A percentile compares a stretch with the other conserved stretches of the same genome.
Evolutionary conservation across 2,888 invertebrate species (phyloP).

Genomic region (Celastrina argiolus): DNA sequence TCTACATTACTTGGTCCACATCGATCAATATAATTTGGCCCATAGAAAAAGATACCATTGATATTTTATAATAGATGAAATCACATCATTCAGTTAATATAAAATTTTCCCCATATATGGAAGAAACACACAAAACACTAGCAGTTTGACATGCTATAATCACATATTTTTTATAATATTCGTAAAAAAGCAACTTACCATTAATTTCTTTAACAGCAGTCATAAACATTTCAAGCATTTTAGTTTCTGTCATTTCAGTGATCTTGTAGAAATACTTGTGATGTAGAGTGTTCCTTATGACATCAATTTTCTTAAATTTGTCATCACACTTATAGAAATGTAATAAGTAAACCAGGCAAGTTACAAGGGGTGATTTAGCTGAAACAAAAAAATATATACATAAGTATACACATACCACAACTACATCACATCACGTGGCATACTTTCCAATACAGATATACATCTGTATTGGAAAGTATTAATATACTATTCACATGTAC

Average conservation of each 20-base stretch:
- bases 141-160: not conserved
- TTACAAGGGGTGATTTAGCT: conserved; percentile 63
- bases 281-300: conserved; percentile 50
- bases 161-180: conserved; percentile 18
- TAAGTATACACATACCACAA: no score
- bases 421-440: no score
- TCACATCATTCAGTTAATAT: no score
- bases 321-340: conserved; percentile 67
- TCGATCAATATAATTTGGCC: no score
- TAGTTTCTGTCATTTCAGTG: conserved; percentile 60
- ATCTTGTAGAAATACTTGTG: conserved; percentile 57
- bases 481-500: no score
- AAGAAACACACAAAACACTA: no score
- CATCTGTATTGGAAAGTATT: no score
- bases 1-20: no score
- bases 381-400: conserved; percentile 35
- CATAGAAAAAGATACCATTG: no score
- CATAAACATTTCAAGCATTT: conserved; percentile 57
- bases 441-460: no score
- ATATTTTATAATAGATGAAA: no score
- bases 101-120: no score
- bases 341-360: conserved; percentile 61
- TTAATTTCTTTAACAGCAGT: conserved; percentile 48
- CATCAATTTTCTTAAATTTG: conserved; percentile 49
- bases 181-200: conserved; percentile 43